Evolutionary conservation across 2,888 invertebrate genomes (phyloP).

Genomic region (Antheraea assamensis): DNA sequence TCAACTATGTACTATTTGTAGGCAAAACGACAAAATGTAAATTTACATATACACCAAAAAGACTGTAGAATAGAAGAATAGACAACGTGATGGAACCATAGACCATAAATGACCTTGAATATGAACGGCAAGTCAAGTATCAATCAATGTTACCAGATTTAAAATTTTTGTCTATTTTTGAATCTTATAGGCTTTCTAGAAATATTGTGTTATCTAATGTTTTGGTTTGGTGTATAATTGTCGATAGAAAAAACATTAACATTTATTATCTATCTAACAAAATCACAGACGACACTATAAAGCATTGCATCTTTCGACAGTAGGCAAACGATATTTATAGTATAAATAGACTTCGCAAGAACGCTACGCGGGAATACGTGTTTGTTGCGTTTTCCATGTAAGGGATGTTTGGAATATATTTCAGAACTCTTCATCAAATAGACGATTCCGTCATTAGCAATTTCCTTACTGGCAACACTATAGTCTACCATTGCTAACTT

Average conservation of each 20-base stretch:
- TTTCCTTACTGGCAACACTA: constrained; percentile 26
- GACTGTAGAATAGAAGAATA: constrained; percentile 22
- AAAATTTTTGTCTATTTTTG: not conserved
- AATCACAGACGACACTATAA: not conserved
- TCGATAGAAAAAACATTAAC: not conserved
- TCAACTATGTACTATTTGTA: no score
- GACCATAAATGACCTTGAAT: constrained; percentile 63
- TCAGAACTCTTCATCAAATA: not conserved
- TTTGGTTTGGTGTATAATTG: not conserved
- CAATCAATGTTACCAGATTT: not conserved
- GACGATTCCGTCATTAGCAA: no score
- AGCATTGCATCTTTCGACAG: not conserved
- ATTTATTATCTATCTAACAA: not conserved
- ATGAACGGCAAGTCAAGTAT: no score
- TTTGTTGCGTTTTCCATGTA: not conserved
- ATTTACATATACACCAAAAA: not conserved
- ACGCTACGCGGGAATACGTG: no score
- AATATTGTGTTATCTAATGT: not conserved
- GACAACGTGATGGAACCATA: constrained; percentile 44
- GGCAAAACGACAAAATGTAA: no score
- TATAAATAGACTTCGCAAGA: not conserved
- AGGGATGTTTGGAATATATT: not conserved
- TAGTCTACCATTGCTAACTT: constrained; percentile 61
- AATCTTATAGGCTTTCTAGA: not conserved
- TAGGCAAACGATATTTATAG: not conserved